These are phyloP conservation scores for Chrysodeixis includens DNA, from an alignment of 2,888 invertebrate genomes.

Conservation along the genomic window DNA sequence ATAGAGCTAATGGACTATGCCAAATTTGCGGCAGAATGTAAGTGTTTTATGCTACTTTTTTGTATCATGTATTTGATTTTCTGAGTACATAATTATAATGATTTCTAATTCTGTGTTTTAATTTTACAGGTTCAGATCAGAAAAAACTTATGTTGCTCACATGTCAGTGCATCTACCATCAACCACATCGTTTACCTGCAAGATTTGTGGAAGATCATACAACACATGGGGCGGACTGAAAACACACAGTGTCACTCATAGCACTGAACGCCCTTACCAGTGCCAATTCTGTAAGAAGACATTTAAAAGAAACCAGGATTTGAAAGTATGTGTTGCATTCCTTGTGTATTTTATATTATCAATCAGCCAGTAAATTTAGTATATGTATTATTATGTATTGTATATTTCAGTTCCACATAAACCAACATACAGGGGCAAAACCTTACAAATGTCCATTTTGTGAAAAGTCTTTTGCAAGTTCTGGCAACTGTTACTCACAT, in stretches of 20 bases:
- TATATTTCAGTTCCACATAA: constrained; percentile 91
- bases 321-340: constrained; percentile 87
- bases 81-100: no score
- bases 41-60: constrained; percentile 68
- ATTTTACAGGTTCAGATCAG: constrained; percentile 90
- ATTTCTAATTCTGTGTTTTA: constrained; percentile 1
- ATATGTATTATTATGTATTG: constrained; percentile 9
- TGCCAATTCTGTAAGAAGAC: constrained; percentile 92
- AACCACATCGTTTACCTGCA: constrained; percentile 81
- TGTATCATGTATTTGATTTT: constrained; percentile 9
- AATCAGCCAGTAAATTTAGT: constrained; percentile 5
- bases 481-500: constrained; percentile 93
- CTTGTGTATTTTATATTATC: neutral
- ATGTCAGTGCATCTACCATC: constrained; percentile 81
- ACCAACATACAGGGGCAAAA: constrained; percentile 93
- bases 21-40: constrained; percentile 92
- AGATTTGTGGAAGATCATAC: constrained; percentile 92
- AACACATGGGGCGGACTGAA: constrained; percentile 91
- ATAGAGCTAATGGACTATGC: constrained; percentile 90
- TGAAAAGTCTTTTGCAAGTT: constrained; percentile 92
- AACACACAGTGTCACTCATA: constrained; percentile 92
- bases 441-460: constrained; percentile 93
- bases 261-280: constrained; percentile 91
- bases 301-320: constrained; percentile 93
- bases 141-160: constrained; percentile 90